Base-by-base conservation (phyloP, 2,113 vertebrate species). In the Proterorhinus semilunaris region DNA sequence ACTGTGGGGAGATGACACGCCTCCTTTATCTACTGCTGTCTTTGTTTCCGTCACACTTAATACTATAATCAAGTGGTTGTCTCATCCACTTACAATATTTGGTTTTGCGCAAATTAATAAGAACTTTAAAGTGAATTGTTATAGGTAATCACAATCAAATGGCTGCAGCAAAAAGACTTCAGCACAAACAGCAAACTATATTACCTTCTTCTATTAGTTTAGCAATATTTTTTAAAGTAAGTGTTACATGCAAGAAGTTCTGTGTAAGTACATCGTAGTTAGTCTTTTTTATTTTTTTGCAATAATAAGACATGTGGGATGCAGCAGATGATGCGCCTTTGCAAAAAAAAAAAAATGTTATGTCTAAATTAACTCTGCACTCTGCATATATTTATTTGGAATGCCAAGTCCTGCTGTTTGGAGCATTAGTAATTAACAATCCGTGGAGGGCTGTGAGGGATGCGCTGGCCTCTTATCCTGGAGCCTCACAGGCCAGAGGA, bases 341-440 rank as follows among this genome's bases (percentile, higher is more conserved):
- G 46, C 46, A 79, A n/a, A n/a, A n/a, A n/a, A n/a, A n/a, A n/a
- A n/a, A n/a, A n/a, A 80, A 76, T 78, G 64, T 12, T 62, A 48
- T n/a, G 53, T 71, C 52, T 71, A 78, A 80, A 82, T 71, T 47
- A 76, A 81, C 83, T 72, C 1, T 21, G 21, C 21, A 1, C 21
- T 80, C 68, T 59, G 49, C n/a, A 46, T 59, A 61, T 75, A 48
- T 82, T 78, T 76, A 65, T 53, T 66, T 52, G 15, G 15, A 79
- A 77, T 68, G 67, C 71, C 62, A 45, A 63, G 61, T 69, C 62
- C 59, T 12, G 47, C 71, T 92, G 92, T 94, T 95, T 95, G 95
- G 94, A 94, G 94, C 58, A 94, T 95, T 93, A 80, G 94, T 96
- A 96, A 96, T 97, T 98, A 98, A 95, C 94, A 94, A 12, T 92